phyloP scores from a whole-genome alignment of 2,797 vertebrate species.

The Adelosebastes latens region DNA sequence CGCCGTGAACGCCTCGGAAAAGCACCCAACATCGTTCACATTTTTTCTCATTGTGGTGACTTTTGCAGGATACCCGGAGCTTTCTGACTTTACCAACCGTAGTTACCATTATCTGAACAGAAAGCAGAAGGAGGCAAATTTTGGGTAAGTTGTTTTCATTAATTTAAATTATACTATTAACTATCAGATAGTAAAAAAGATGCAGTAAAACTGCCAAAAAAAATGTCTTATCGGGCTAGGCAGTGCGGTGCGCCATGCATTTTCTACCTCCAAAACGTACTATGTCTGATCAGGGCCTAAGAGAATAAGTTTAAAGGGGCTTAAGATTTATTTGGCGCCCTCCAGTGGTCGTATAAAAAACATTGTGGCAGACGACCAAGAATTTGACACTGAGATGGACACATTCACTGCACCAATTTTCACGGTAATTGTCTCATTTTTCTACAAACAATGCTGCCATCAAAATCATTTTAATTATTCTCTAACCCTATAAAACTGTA shows the following conservation, averaged over 20 bases:
- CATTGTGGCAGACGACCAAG: background rate
- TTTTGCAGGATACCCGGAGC: background rate
- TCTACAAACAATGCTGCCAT: background rate
- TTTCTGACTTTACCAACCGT: accelerated
- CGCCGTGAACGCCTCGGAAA: background rate
- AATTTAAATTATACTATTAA: accelerated
- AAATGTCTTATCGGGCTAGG: background rate
- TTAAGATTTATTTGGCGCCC: background rate
- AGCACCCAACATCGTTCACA: too few species aligned
- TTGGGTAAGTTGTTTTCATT: too few species aligned
- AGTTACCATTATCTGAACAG: accelerated
- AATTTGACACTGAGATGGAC: background rate
- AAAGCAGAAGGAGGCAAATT: too few species aligned
- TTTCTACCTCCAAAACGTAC: too few species aligned
- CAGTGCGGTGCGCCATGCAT: accelerated
- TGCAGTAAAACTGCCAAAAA: background rate
- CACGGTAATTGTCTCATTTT: accelerated
- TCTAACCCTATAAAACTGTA: accelerated
- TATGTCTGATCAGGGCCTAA: background rate
- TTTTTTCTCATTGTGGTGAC: background rate
- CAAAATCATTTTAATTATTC: background rate
- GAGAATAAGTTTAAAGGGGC: background rate
- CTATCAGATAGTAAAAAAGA: background rate
- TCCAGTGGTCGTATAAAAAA: background rate
- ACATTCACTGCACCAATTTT: background rate